phyloP scores from a whole-genome alignment of 1,140 invertebrate species.

The Cyclargus thomasi region DNA sequence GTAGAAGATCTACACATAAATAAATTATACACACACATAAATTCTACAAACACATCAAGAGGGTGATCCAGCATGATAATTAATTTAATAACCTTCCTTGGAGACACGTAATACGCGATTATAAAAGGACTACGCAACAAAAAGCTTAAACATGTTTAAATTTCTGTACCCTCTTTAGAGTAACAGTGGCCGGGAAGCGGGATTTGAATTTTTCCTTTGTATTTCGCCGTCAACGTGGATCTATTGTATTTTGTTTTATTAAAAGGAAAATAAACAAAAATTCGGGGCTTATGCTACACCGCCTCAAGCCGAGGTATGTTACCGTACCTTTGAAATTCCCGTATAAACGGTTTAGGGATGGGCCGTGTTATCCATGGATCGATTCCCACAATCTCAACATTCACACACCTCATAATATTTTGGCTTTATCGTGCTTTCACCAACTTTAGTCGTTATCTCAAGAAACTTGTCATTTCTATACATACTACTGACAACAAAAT shows the following conservation, averaged over 20 bases:
- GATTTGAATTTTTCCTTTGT: constrained; percentile 58
- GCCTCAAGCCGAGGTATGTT: constrained; percentile 6
- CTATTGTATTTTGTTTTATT: constrained; percentile 61
- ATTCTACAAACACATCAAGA: background rate
- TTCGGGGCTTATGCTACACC: constrained; percentile 23
- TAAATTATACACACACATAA: background rate
- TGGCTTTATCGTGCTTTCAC: background rate
- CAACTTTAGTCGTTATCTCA: no score
- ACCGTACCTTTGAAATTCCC: constrained; percentile 9
- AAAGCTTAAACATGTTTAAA: constrained; percentile 40
- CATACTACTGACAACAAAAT: no score
- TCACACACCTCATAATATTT: background rate
- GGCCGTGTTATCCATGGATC: background rate
- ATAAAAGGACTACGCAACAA: constrained; percentile 33
- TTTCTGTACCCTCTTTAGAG: constrained; percentile 30
- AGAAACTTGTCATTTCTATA: no score
- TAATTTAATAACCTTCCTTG: constrained; percentile 14
- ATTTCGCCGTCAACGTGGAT: constrained; percentile 36
- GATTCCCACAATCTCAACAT: background rate
- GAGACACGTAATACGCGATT: constrained; percentile 40
- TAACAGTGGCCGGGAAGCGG: constrained; percentile 41
- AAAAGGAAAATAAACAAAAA: constrained; percentile 61
- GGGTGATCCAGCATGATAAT: background rate
- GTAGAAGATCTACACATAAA: no score
- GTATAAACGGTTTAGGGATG: constrained; percentile 9